Evolutionary conservation across 2,888 invertebrate species (phyloP).

Genomic region (Tuta absoluta): DNA sequence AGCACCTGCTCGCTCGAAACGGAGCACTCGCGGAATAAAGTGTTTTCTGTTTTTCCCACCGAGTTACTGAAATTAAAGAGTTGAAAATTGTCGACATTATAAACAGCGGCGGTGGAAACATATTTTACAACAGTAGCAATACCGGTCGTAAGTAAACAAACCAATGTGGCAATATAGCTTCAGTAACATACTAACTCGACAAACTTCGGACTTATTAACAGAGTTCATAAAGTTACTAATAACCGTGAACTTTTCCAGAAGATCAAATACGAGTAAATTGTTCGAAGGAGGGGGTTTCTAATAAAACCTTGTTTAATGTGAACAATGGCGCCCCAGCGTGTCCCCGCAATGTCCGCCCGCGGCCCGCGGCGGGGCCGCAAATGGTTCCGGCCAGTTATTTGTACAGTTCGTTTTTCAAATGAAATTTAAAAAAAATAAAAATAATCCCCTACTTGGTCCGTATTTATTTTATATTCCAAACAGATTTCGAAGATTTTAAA

Average conservation of each 20-base stretch:
- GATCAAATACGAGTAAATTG: constrained; percentile 34
- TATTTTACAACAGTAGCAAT: background rate
- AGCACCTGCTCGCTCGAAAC: constrained; percentile 17
- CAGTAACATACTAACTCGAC: background rate
- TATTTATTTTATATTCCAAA: too few relatives aligned
- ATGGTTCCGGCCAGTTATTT: constrained; percentile 42
- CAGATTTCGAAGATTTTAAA: too few relatives aligned
- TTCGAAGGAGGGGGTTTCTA: constrained; percentile 48
- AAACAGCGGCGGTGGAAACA: constrained; percentile 3
- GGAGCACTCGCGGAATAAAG: constrained; percentile 18
- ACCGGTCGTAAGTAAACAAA: constrained; percentile 1
- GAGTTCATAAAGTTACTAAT: constrained; percentile 22
- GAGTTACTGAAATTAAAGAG: constrained; percentile 13
- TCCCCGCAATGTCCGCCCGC: constrained; percentile 42
- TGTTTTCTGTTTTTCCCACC: constrained; percentile 7
- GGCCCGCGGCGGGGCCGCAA: constrained; percentile 40
- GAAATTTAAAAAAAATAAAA: constrained; percentile 30
- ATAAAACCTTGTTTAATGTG: constrained; percentile 62
- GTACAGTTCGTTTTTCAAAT: constrained; percentile 37
- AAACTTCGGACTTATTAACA: constrained; percentile 14
- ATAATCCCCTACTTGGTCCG: background rate
- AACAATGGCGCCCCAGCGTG: constrained; percentile 52
- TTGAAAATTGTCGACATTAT: constrained; percentile 4
- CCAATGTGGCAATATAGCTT: background rate
- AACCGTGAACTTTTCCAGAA: constrained; percentile 15